Conservation (phyloP, 2,113 vertebrate genomes). For the Taurulus bubalis region DNA sequence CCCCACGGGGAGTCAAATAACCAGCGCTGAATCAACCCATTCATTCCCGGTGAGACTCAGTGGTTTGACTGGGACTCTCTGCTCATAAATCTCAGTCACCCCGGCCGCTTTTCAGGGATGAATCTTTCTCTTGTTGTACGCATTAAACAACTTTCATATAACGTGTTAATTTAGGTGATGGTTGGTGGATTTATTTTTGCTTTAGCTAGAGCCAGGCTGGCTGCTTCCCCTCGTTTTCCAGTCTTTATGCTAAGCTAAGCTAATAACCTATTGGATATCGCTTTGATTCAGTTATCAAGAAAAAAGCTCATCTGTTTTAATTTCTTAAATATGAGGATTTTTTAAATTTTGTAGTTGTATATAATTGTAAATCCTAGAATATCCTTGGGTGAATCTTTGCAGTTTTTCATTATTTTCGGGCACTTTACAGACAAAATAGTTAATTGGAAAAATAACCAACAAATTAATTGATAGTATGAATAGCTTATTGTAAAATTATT, state of each 20-base stretch:
- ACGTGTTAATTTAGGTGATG: not conserved
- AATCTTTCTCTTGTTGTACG: conserved; percentile 24
- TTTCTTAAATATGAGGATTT: not conserved
- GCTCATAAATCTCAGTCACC: conserved; percentile 56
- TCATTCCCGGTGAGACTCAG: conserved; percentile 49
- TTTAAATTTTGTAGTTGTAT: not conserved
- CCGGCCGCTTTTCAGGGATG: conserved; percentile 19
- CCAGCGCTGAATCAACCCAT: conserved; percentile 63
- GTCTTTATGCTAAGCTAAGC: not conserved
- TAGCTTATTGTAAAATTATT: not conserved
- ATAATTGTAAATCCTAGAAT: too few relatives aligned
- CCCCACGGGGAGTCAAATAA: conserved; percentile 50
- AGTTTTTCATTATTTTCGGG: not conserved
- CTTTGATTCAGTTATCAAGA: not conserved
- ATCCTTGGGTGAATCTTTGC: not conserved
- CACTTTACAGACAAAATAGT: not conserved
- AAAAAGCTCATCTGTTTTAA: not conserved
- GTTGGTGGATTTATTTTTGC: not conserved
- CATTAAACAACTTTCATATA: not conserved
- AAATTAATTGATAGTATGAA: not conserved
- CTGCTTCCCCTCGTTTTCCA: too few relatives aligned
- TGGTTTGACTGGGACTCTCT: conserved; percentile 43
- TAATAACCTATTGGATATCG: not conserved
- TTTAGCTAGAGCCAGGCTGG: not conserved
- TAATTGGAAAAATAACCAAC: not conserved